A percentile compares a stretch with the other conserved stretches of the same genome.
Conservation (phyloP, 1,140 invertebrate genomes). For the Ceratina australensis region DNA sequence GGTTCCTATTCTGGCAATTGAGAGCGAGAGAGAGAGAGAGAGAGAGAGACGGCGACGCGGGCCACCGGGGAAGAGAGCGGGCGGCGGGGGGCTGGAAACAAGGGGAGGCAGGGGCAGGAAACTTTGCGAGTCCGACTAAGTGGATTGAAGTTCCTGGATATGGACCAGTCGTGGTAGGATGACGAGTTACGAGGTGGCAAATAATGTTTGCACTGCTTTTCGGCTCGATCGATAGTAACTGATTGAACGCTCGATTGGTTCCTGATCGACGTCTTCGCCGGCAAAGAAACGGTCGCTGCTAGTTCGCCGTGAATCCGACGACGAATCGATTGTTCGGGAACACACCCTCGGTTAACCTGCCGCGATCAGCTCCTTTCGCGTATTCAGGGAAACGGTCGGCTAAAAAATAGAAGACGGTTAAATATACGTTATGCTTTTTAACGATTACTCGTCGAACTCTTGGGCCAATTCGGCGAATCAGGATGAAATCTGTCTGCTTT, state of each 20-base stretch:
- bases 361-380: not conserved
- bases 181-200: conserved; percentile 61
- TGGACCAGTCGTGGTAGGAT: conserved; percentile 55
- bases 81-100: not conserved
- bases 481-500: conserved; percentile 3
- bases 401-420: conserved; percentile 2
- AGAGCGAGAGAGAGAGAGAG: conserved; percentile 35
- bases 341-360: no score
- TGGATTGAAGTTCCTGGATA: conserved; percentile 74
- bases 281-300: conserved; percentile 33
- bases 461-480: not conserved
- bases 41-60: not conserved
- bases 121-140: conserved; percentile 74
- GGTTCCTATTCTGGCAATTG: conserved; percentile 72
- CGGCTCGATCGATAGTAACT: conserved; percentile 59
- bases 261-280: conserved; percentile 47
- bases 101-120: conserved; percentile 46
- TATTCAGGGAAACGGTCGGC: no score
- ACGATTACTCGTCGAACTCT: conserved; percentile 9
- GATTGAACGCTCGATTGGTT: conserved; percentile 57
- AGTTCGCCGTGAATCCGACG: not conserved
- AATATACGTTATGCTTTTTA: conserved; percentile 15
- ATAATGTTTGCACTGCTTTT: conserved; percentile 65
- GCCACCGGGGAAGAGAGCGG: not conserved
- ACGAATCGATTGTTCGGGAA: not conserved